Conservation (phyloP, 1,140 invertebrate genomes). For the Nautilus pompilius region DNA sequence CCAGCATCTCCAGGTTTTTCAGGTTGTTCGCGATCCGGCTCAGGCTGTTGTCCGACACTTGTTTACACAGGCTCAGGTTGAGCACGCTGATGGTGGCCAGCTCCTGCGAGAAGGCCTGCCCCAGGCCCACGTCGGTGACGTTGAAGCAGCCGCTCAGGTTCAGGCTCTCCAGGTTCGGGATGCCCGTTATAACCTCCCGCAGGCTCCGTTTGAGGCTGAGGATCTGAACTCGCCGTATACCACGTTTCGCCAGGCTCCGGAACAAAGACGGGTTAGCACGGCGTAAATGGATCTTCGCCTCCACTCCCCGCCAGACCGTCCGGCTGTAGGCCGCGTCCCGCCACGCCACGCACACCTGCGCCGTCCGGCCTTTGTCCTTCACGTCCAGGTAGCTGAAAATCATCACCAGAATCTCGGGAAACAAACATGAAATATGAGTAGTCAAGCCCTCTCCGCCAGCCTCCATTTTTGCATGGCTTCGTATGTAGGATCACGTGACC, state of each 20-base stretch:
- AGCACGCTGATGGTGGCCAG: conserved; percentile 72
- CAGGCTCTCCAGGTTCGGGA: conserved; percentile 81
- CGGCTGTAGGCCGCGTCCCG: conserved; percentile 82
- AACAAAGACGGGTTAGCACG: conserved; percentile 80
- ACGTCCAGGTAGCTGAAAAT: conserved; percentile 89
- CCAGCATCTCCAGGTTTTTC: conserved; percentile 82
- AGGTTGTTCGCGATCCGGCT: conserved; percentile 78
- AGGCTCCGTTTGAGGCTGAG: conserved; percentile 80
- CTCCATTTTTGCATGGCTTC: conserved; percentile 32
- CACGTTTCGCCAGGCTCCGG: conserved; percentile 77
- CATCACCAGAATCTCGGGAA: conserved; percentile 86
- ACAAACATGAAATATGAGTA: conserved; percentile 77
- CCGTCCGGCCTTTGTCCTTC: conserved; percentile 80
- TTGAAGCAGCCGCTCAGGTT: conserved; percentile 92
- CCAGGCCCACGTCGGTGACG: conserved; percentile 78
- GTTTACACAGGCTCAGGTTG: conserved; percentile 90
- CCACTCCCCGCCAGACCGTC: conserved; percentile 88
- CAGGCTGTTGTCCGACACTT: conserved; percentile 83
- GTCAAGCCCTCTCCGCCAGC: conserved; percentile 16
- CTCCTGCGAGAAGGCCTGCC: conserved; percentile 74
- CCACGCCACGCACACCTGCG: conserved; percentile 87
- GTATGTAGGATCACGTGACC: conserved; percentile 27
- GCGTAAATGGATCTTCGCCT: conserved; percentile 83
- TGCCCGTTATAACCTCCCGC: conserved; percentile 78
- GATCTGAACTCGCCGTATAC: conserved; percentile 85